Base-by-base conservation (phyloP, 2,797 vertebrate genomes). In the Microctenopoma stevenorrisi region DNA sequence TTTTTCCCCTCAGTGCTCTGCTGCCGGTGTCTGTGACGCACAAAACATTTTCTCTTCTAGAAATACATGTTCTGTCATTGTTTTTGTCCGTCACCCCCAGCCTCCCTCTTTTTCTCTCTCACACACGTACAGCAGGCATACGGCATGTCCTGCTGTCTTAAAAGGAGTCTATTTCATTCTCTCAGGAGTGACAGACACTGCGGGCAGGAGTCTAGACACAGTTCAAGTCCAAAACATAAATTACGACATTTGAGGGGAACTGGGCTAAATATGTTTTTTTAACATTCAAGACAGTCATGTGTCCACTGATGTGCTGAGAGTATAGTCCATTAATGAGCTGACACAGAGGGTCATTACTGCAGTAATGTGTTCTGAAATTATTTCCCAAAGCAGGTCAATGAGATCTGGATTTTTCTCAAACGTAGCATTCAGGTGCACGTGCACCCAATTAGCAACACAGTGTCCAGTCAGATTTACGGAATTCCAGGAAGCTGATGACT, bases 401-500 rank as follows among this genome's bases (percentile, higher is more conserved):
- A 14, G 28, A 18, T 61, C 30, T 13, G 10, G 2, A 64, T 52
- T 69, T 51, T 33, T 65, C 43, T 35, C 16, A 15, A 30, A 16
- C 57, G 42, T 52, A 53, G 42, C 51, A 68, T 81, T 72, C 66
- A 68, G 63, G 22, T 8, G 16, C 72, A 72, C 46, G 69, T 30
- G 40, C 56, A 46, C 30, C 53, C 33, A 38, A 63, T 47, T 33
- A 43, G 47, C 60, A 68, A 62, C 58, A 76, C 74, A 75, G 62
- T 75, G 79, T 83, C 71, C 70, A 74, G 74, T 82, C 4, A 5
- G 74, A 83, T 85, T 80, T 74, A 75, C 70, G 84, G 15, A 85
- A 83, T 86, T 90, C 79, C 87, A 84, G 78, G 78, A 90, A 88
- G 79, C 83, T 84, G 85, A 89, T 83, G 74, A 78, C 84, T 87